Base-by-base conservation (phyloP, 1,140 invertebrate genomes). In the Drosophila teissieri region DNA sequence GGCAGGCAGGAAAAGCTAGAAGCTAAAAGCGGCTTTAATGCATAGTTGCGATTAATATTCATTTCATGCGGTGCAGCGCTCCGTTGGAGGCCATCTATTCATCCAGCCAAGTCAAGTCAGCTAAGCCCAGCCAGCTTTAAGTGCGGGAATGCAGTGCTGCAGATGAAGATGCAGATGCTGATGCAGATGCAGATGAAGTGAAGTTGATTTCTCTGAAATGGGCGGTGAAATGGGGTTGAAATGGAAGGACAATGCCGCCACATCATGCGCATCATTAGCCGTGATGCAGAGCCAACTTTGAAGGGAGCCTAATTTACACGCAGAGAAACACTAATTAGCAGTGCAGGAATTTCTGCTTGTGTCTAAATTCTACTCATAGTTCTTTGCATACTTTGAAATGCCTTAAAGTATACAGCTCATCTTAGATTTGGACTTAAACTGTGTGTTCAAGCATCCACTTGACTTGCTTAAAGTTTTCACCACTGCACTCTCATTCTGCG, bases 31-130 rank as follows among this genome's bases (percentile, higher is more conserved):
- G 80, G 80, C 80, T 85, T 88, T 89, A 89, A 89, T 89, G 83
- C 83, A 88, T 88, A 83, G 79, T 80, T 55, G 80, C 84, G 83
- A 88, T 88, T 88, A 88, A 88, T 88, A 88, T 88, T 88, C 88
- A 88, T 88, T 80, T 77, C 84, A 88, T 79, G 83, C 83, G 65
- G 82, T 81, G 82, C 81, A 80, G 68, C 77, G 63, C 81, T 52
- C 80, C 61, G 80, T 84, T 76, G 81, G 77, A 85, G 78, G 81
- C 82, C 56, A 73, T 77, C 79, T 72, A 78, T 12, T 27, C 42
- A 34, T 1, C 37, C 56, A 44, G 39, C 54, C 54, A 52, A 65
- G 36, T 19, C 37, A 65, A 60, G 31, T 11, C 19, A 31, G 44
- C 22, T 37, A 15, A n/a, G 15, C 17, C 46, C 34, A 17, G 10